A percentile compares a stretch with the other conserved stretches of the same genome.
Evolutionary conservation across 2,113 vertebrate species (phyloP).

Genomic region (Charadrius vociferus): DNA sequence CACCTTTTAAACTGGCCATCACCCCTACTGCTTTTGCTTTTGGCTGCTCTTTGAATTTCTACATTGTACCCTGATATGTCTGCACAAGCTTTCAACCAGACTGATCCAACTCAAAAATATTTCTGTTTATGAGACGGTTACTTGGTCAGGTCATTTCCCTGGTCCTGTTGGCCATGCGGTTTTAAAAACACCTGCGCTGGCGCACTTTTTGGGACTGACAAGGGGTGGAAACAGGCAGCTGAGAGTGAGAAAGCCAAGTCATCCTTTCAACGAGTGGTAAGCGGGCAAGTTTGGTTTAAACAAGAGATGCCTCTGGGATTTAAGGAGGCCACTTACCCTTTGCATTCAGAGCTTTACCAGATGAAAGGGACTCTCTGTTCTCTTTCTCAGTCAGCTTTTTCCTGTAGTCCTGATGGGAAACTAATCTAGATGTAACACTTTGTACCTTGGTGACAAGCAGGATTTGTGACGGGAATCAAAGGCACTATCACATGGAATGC

Average conservation of each 20-base stretch:
- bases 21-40: background rate
- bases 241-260: background rate
- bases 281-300: background rate
- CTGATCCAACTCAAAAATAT: background rate
- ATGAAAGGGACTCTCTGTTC: background rate
- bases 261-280: background rate
- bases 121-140: background rate
- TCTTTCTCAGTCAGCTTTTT: background rate
- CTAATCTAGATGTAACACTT: background rate
- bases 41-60: background rate
- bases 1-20: background rate
- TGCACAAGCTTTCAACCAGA: background rate
- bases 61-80: background rate
- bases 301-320: background rate
- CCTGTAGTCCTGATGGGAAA: background rate
- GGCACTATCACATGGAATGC: background rate
- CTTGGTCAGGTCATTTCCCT: background rate
- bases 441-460: background rate
- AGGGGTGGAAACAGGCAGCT: background rate
- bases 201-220: background rate
- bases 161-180: rapidly evolving
- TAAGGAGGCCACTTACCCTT: background rate
- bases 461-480: background rate
- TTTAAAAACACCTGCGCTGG: background rate
- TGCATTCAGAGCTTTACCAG: background rate